These are phyloP conservation scores for Salmo trutta DNA, from an alignment of 2,797 vertebrate species.

Conservation along the genomic window DNA sequence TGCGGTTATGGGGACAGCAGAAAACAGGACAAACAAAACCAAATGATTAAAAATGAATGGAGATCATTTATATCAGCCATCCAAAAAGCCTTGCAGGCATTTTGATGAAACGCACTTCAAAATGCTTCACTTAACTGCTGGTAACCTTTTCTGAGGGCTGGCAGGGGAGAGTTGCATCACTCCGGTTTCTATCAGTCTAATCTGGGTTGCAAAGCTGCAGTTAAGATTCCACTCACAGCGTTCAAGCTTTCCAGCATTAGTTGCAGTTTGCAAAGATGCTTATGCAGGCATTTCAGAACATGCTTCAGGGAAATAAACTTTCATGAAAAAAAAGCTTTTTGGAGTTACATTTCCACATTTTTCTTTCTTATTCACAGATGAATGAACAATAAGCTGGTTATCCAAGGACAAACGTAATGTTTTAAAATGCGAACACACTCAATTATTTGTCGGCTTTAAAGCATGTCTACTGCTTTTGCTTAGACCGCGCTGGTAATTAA, in stretches of 20 bases:
- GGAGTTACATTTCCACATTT: slow-evolving; percentile 17
- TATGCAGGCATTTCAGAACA: slow-evolving; percentile 53
- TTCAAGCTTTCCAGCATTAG: slow-evolving; percentile 44
- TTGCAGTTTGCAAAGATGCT: slow-evolving; percentile 61
- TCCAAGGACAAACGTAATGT: background rate
- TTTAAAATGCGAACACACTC: background rate
- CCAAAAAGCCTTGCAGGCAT: slow-evolving; percentile 3
- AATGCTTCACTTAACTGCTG: slow-evolving; percentile 42
- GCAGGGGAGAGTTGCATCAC: slow-evolving; percentile 27
- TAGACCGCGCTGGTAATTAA: background rate
- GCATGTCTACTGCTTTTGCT: background rate
- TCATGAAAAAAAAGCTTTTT: slow-evolving; percentile 25
- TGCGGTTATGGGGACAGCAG: background rate
- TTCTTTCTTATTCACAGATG: background rate
- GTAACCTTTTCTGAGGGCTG: slow-evolving; percentile 18
- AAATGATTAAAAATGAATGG: slow-evolving; percentile 17
- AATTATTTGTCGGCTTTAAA: background rate
- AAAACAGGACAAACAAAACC: slow-evolving; percentile 11
- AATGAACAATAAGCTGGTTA: background rate
- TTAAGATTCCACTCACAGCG: slow-evolving; percentile 60
- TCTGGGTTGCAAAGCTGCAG: slow-evolving; percentile 50
- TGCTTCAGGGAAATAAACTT: slow-evolving; percentile 51
- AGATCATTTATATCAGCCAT: slow-evolving; percentile 17
- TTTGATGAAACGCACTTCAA: slow-evolving; percentile 31
- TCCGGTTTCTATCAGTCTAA: slow-evolving; percentile 37